phyloP scores from a whole-genome alignment of 2,113 vertebrate genomes.

The Pseudolaguvia tuberculata region DNA sequence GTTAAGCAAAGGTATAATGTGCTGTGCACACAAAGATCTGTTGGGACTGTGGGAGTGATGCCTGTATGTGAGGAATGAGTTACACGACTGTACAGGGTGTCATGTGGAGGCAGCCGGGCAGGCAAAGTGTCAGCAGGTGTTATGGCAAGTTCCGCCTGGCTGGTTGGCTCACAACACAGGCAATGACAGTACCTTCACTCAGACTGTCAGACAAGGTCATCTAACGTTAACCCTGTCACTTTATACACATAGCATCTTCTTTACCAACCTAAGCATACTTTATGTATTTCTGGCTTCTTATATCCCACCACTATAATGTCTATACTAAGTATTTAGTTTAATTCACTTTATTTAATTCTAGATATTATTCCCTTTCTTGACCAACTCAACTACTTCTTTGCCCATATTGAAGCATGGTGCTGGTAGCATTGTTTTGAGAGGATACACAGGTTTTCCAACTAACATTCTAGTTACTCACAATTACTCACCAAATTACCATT shows the following conservation, averaged over 20 bases:
- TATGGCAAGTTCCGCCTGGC: slow-evolving; percentile 63
- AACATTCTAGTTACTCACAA: too few relatives aligned
- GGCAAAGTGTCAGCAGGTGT: slow-evolving; percentile 65
- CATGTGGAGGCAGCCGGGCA: slow-evolving; percentile 59
- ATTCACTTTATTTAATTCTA: background rate
- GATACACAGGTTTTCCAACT: background rate
- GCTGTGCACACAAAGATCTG: slow-evolving; percentile 9
- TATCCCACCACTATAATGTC: background rate
- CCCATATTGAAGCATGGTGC: background rate
- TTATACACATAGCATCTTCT: slow-evolving; percentile 2
- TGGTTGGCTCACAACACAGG: slow-evolving; percentile 53
- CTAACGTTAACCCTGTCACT: slow-evolving; percentile 9
- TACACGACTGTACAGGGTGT: slow-evolving; percentile 27
- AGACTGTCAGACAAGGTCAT: slow-evolving; percentile 66
- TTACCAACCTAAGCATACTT: slow-evolving; percentile 6
- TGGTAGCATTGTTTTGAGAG: background rate
- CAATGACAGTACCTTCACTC: slow-evolving; percentile 67
- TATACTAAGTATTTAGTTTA: background rate
- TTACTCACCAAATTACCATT: too few relatives aligned
- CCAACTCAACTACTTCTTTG: background rate
- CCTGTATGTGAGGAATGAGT: slow-evolving; percentile 16
- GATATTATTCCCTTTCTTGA: background rate
- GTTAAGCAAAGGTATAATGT: slow-evolving; percentile 12
- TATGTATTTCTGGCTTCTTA: background rate
- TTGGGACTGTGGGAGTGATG: slow-evolving; percentile 3